Percentiles rank a stretch among this genome's conserved stretches.
Evolutionary conservation across 2,113 vertebrate genomes (phyloP).

Genomic region (Eulemur rufifrons): DNA sequence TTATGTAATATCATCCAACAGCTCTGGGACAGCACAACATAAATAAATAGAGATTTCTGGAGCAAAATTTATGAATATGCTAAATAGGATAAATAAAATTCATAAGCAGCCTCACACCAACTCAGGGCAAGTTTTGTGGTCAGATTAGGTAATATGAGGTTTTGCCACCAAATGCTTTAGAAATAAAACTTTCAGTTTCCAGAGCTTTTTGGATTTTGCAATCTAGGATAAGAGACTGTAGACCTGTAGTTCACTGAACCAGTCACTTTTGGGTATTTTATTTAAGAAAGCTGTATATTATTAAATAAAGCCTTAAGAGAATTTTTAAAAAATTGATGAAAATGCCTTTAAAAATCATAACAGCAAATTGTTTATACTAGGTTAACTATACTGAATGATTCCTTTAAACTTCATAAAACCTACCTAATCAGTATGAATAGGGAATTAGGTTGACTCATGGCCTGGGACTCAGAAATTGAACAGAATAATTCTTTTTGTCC

Average conservation of each 20-base stretch:
- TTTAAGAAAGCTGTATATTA: neutral
- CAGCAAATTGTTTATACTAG: neutral
- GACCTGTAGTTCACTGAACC: neutral
- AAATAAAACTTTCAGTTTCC: neutral
- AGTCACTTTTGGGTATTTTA: neutral
- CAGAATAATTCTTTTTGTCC: neutral
- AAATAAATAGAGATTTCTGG: constrained; percentile 24
- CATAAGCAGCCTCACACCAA: neutral
- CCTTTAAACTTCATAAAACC: neutral
- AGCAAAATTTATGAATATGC: neutral
- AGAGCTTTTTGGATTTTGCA: neutral
- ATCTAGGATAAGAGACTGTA: neutral
- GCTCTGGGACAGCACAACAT: neutral
- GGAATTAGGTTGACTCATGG: neutral
- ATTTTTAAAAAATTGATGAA: constrained; percentile 19
- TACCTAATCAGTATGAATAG: neutral
- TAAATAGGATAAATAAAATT: neutral
- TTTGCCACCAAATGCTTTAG: neutral
- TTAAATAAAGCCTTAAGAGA: neutral
- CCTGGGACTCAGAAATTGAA: neutral
- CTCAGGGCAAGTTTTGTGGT: neutral
- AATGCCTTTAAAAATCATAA: neutral
- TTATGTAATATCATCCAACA: neutral
- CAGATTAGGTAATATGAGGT: neutral
- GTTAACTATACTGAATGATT: neutral